Percentiles rank a stretch among this genome's conserved stretches.
Conservation (phyloP, 2,797 vertebrate species). For the Pseudomugil gertrudae region DNA sequence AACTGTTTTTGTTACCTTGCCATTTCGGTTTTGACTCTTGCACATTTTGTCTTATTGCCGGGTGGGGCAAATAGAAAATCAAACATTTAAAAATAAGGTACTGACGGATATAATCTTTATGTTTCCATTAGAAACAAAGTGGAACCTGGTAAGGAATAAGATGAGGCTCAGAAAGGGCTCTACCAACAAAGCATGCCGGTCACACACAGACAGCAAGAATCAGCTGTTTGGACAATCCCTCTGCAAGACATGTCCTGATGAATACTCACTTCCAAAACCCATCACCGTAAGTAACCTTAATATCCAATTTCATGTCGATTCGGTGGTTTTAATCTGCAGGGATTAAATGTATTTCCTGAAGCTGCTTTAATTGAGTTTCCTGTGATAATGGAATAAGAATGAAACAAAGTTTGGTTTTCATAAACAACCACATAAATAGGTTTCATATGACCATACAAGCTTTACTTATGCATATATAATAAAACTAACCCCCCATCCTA, state of each 20-base stretch:
- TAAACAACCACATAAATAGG: too few relatives aligned
- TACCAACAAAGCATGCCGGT: slow-evolving; percentile 40
- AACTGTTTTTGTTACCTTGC: background rate
- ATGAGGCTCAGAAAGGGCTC: slow-evolving; percentile 75
- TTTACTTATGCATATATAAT: too few relatives aligned
- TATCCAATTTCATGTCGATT: slow-evolving; percentile 14
- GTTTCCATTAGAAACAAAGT: slow-evolving; percentile 80
- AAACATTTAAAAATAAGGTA: background rate
- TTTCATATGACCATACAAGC: too few relatives aligned
- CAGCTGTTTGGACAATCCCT: slow-evolving; percentile 89
- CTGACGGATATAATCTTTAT: slow-evolving; percentile 44
- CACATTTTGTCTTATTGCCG: background rate
- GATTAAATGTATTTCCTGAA: background rate
- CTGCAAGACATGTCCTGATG: slow-evolving; percentile 80
- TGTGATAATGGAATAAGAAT: too few relatives aligned
- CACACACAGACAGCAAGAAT: slow-evolving; percentile 70
- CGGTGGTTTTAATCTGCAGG: background rate
- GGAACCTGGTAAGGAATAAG: slow-evolving; percentile 79
- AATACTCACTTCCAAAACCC: slow-evolving; percentile 84
- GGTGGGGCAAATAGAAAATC: background rate
- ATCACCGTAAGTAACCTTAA: slow-evolving; percentile 81
- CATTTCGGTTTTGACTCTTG: background rate
- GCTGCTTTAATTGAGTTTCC: too few relatives aligned
- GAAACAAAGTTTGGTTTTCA: background rate
- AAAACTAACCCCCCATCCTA: too few relatives aligned